Evolutionary conservation across 92 coral and sea anemone genomes (phyloP), one percentile per base, ranked within the genome.

Genomic region (Epizoanthus scotinus): DNA sequence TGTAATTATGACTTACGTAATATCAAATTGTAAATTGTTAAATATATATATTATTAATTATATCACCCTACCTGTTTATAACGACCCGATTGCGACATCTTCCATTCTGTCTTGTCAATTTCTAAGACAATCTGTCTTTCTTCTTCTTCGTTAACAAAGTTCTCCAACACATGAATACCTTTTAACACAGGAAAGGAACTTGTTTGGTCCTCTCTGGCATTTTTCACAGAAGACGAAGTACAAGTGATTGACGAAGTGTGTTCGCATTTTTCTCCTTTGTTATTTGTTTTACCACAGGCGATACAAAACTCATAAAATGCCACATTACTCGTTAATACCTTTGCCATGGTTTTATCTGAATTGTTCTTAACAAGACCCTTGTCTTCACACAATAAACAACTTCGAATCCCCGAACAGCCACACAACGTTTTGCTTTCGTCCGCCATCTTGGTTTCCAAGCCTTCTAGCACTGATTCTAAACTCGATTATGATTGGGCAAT

Each of bases 21-120:
- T 34, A 34, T 31, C 36, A 1, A 1, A 31, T 4, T 4, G 4
- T 31, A 1, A 4, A 31, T 31, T 31, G 36, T 1, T 31, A 44
- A 42, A 6, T 71, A 21, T 19, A 9, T 19, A 61, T 61, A 21
- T 10, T 27, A 21, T 61, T 61, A 61, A 40, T 40, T 34, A 69
- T n/a, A n/a, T n/a, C n/a, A n/a, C n/a, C 6, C 73, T 54, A 95
- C 98, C 95, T 95, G 99, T 78, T 95, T 95, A 42, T 84, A 85
- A 67, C 99, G 77, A 8, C 99, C 99, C 29, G 99, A 95, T 50
- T 95, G 99, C 24, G 99, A 95, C 34, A 87, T 44, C 65, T 84
- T 89, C 99, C 99, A 95, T 15, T 82, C 84, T 0, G 87, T 91
- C 77, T 88, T 87, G 67, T 95, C 98, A 19, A 95, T 93, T 77